Percentiles rank a stretch among this genome's conserved stretches.
phyloP scores from a whole-genome alignment of 2,888 invertebrate genomes.

The Hirudinaria manillensis region DNA sequence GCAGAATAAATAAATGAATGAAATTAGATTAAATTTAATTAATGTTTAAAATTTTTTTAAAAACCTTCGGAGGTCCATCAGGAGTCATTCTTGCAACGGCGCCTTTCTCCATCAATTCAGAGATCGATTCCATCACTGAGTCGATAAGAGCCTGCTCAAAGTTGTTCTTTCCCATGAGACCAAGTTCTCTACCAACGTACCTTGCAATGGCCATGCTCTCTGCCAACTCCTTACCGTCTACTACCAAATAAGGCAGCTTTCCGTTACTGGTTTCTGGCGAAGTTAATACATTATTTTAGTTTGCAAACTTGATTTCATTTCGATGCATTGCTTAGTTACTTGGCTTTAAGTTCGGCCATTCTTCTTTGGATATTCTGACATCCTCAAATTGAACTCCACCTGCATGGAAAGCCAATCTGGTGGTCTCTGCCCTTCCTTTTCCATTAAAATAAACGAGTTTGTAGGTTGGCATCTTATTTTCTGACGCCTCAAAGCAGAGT shows the following conservation, averaged over 20 bases:
- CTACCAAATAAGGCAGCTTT: conserved; percentile 39
- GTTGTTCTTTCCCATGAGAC: conserved; percentile 35
- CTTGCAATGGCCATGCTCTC: conserved; percentile 42
- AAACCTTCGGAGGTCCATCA: conserved; percentile 15
- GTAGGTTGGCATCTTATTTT: conserved; percentile 26
- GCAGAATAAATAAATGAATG: too few species aligned
- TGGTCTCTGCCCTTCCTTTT: conserved; percentile 31
- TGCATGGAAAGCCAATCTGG: conserved; percentile 25
- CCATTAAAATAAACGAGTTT: conserved; percentile 33
- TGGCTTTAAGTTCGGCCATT: conserved; percentile 33
- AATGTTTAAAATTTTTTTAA: too few species aligned
- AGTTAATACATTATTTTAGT: background rate
- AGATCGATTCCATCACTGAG: conserved; percentile 34
- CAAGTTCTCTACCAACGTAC: conserved; percentile 40
- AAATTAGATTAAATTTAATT: too few species aligned
- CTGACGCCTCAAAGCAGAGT: too few species aligned
- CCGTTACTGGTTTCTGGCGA: background rate
- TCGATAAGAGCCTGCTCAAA: conserved; percentile 36
- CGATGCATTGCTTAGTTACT: conserved; percentile 13
- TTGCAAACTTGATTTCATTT: background rate
- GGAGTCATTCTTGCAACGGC: conserved; percentile 24
- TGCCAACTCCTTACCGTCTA: conserved; percentile 38
- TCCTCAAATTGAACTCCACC: conserved; percentile 33
- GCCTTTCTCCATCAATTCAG: conserved; percentile 34
- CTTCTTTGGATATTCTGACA: conserved; percentile 14